A percentile compares a stretch with the other conserved stretches of the same genome.
phyloP scores from a whole-genome alignment of 2,797 vertebrate species.

The Gymnodraco acuticeps region DNA sequence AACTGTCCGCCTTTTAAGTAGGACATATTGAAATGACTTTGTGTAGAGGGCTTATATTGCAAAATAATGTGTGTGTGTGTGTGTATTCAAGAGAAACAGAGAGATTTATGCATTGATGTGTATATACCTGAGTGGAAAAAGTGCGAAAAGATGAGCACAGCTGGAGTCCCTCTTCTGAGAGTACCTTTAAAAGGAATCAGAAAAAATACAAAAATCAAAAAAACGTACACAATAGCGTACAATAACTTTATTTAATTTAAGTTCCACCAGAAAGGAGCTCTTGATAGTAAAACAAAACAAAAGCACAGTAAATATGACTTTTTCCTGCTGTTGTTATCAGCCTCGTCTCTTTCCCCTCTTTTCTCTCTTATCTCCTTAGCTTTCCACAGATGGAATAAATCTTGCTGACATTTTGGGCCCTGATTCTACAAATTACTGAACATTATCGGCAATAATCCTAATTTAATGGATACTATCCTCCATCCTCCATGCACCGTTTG shows the following conservation, averaged over 20 bases:
- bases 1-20: background rate
- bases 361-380: conserved; percentile 52
- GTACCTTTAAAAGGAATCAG: conserved; percentile 83
- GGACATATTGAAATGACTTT: background rate
- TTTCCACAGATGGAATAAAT: conserved; percentile 58
- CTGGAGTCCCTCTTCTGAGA: conserved; percentile 93
- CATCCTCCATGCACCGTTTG: background rate
- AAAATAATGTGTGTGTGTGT: background rate
- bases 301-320: conserved; percentile 30
- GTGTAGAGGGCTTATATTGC: background rate
- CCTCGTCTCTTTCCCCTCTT: conserved; percentile 22
- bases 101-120: background rate
- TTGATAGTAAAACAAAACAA: background rate
- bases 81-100: conserved; percentile 2
- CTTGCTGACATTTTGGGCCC: conserved; percentile 45
- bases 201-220: conserved; percentile 18
- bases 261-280: conserved; percentile 1
- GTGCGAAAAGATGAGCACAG: conserved; percentile 89
- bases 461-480: conserved; percentile 39
- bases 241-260: background rate
- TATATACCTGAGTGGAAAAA: conserved; percentile 92
- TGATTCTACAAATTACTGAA: conserved; percentile 55
- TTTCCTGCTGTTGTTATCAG: conserved; percentile 42
- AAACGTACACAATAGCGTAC: background rate
- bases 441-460: conserved; percentile 48